These are phyloP conservation scores for Tachina lurida DNA, from an alignment of 2,888 invertebrate genomes.

Conservation along the genomic window DNA sequence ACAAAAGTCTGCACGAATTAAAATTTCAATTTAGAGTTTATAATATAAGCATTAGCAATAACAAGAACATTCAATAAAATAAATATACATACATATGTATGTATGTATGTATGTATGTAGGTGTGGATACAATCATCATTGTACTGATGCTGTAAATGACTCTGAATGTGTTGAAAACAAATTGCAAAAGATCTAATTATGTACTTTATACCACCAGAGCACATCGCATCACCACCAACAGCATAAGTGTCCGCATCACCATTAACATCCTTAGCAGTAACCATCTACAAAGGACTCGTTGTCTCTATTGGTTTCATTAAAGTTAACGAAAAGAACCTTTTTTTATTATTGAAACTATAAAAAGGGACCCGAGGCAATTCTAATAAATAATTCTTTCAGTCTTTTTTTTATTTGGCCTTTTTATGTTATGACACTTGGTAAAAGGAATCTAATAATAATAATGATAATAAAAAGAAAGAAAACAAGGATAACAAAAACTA, in stretches of 20 bases:
- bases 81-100: neutral
- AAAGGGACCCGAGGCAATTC: slow-evolving; percentile 31
- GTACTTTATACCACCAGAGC: slow-evolving; percentile 11
- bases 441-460: slow-evolving; percentile 12
- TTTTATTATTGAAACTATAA: slow-evolving; percentile 30
- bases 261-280: slow-evolving; percentile 11
- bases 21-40: neutral
- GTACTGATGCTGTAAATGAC: slow-evolving; percentile 21
- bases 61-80: slow-evolving; percentile 26
- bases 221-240: slow-evolving; percentile 16
- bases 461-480: slow-evolving; percentile 19
- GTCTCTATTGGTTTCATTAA: slow-evolving; percentile 8
- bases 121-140: slow-evolving; percentile 38
- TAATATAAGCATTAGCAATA: neutral
- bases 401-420: slow-evolving; percentile 26
- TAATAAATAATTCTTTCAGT: slow-evolving; percentile 37
- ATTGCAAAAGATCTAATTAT: slow-evolving; percentile 48
- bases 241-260: neutral
- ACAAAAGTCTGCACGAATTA: neutral
- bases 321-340: slow-evolving; percentile 23
- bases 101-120: neutral
- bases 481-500: slow-evolving; percentile 19
- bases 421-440: slow-evolving; percentile 40
- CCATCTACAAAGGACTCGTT: neutral
- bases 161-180: slow-evolving; percentile 50